Conservation (phyloP, 2,113 vertebrate genomes). For the Pontoporia blainvillei region DNA sequence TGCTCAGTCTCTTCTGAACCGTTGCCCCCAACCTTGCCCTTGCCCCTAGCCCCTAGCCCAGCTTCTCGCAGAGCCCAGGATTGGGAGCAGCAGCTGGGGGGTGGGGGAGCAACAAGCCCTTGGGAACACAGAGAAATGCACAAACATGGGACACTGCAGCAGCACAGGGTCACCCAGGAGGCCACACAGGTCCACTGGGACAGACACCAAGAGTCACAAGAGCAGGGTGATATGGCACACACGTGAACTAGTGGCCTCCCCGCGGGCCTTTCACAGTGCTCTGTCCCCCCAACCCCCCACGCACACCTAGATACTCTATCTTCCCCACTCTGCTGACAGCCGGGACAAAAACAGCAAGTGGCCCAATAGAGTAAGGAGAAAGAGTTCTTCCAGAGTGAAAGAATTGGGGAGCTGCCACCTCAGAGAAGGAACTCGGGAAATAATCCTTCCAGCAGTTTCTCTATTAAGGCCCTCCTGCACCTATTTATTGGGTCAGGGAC, state of each 20-base stretch:
- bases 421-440: not conserved
- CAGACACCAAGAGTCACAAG: not conserved
- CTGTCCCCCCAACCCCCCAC: accelerated
- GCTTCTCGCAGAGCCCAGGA: not conserved
- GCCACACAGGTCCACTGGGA: not conserved
- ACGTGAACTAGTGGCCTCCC: not conserved
- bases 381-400: not conserved
- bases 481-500: not conserved
- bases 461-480: not conserved
- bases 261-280: not conserved
- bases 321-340: not conserved
- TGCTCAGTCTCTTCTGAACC: slow-evolving; percentile 69
- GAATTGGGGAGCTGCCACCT: not conserved
- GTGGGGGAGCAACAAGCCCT: not conserved
- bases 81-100: not conserved
- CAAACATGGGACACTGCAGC: not conserved
- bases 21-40: not conserved
- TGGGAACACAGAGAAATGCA: not conserved
- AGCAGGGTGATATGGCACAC: not conserved
- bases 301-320: no score
- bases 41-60: not conserved
- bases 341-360: not conserved
- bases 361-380: not conserved
- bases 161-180: not conserved
- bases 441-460: not conserved